Base-by-base conservation (phyloP, 2,888 invertebrate genomes). In the Leptinotarsa haldemani region DNA sequence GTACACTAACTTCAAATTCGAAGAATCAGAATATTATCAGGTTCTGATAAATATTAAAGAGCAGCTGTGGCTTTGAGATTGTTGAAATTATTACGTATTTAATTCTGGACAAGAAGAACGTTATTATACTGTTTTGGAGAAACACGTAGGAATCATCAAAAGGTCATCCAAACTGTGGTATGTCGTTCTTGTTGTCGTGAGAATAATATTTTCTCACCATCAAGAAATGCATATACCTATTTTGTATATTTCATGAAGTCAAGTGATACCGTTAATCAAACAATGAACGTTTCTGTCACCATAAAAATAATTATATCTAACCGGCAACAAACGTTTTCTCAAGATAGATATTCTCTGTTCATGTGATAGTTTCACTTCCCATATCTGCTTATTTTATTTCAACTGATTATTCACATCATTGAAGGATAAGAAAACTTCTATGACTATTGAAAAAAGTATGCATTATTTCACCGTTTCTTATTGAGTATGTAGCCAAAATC, bases 41-140 rank as follows among this genome's bases (percentile, higher is more conserved):
- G 75, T 79, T 78, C 79, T 78, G 79, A 79, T 79, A 79, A 78
- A 76, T 77, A 76, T 78, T 77, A 77, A 76, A 70, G 56, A 71
- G 73, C 77, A 76, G 75, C 71, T 76, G 77, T 72, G 64, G 56
- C 53, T 71, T 72, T 61, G 58, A 70, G 70, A 76, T 72, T 69
- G 67, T 73, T 71, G 67, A 73, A 76, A 75, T 77, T 72, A 72
- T 77, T 67, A 61, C 64, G 53, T 58, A 16, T 71, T 69, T 78
- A 74, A 78, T 69, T 71, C 73, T 77, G 70, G 70, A 65, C 65
- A 40, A 15, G 48, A 65, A 47, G 16, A 20, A 61, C 48, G 40
- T 50, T 65, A 70, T 63, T 65, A 64, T 63, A 53, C 61, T 40
- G 69, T 71, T 58, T 53, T 65, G 52, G 47, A 71, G 20, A 68